phyloP scores from a whole-genome alignment of 2,888 invertebrate genomes.

The Pollenia labialis region DNA sequence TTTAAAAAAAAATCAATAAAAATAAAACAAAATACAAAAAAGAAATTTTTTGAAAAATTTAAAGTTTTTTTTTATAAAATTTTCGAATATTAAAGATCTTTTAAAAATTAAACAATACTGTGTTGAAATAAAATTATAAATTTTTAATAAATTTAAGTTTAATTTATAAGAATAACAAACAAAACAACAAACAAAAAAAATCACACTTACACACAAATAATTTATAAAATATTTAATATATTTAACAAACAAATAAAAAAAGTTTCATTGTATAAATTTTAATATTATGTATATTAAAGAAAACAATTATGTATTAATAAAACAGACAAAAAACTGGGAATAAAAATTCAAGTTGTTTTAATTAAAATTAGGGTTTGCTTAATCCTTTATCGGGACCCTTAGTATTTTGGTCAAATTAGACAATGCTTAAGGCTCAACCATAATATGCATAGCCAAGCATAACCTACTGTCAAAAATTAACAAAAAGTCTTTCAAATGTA shows the following conservation, averaged over 20 bases:
- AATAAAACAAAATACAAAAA: slow-evolving; percentile 34
- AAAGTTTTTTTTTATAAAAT: slow-evolving; percentile 45
- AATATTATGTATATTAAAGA: slow-evolving; percentile 44
- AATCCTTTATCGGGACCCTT: no score
- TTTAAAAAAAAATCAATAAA: slow-evolving; percentile 57
- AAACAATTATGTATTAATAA: no score
- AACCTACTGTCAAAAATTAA: no score
- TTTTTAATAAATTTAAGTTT: slow-evolving; percentile 64
- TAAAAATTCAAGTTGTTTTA: no score
- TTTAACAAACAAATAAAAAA: slow-evolving; percentile 47
- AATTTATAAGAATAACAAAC: slow-evolving; percentile 30
- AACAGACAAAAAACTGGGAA: no score
- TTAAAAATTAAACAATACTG: slow-evolving; percentile 54
- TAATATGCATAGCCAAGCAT: no score
- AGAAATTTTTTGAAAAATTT: slow-evolving; percentile 31
- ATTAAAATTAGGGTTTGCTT: no score
- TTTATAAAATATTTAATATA: slow-evolving; percentile 15
- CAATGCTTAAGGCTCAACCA: no score
- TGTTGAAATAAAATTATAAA: slow-evolving; percentile 71
- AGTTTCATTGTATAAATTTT: slow-evolving; percentile 46
- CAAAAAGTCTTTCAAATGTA: no score
- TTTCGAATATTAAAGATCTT: slow-evolving; percentile 56
- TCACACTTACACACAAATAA: slow-evolving; percentile 32
- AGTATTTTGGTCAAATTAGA: no score
- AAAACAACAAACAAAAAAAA: no score